Evolutionary conservation across 2,888 invertebrate genomes (phyloP).

Genomic region (Lepas anatifera): DNA sequence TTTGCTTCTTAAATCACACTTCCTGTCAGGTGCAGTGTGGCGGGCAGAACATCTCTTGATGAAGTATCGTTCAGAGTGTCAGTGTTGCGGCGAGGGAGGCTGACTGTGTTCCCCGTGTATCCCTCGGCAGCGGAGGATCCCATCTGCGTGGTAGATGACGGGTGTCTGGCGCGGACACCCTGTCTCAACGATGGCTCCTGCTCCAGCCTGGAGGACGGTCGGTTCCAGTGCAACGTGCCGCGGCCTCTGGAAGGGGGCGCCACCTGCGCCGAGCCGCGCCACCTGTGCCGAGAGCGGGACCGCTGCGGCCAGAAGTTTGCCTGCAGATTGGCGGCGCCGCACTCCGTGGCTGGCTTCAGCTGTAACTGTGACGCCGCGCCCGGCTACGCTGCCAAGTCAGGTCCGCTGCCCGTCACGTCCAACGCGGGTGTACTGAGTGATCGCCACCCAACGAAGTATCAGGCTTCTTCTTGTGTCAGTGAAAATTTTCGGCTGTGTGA

Average conservation of each 20-base stretch:
- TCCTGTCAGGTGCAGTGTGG: too few species aligned
- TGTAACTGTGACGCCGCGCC: slow-evolving; percentile 1
- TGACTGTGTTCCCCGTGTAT: not conserved
- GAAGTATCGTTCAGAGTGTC: too few species aligned
- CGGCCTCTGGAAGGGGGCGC: not conserved
- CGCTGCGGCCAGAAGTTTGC: not conserved
- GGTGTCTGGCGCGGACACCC: not conserved
- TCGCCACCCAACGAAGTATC: too few species aligned
- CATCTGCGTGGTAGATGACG: slow-evolving; percentile 4
- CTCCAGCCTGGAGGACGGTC: not conserved
- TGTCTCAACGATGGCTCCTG: slow-evolving; percentile 2
- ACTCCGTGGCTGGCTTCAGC: not conserved
- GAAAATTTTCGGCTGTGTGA: too few species aligned
- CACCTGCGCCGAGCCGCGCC: not conserved
- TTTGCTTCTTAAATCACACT: too few species aligned
- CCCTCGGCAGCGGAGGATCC: not conserved
- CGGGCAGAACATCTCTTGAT: too few species aligned
- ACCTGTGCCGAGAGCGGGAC: not conserved
- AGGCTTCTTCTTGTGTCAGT: too few species aligned
- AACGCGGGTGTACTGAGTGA: too few species aligned
- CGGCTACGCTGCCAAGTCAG: not conserved
- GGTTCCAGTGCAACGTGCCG: not conserved
- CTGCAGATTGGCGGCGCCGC: not conserved
- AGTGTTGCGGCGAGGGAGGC: too few species aligned
- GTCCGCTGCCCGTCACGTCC: too few species aligned